phyloP scores from a whole-genome alignment of 2,888 invertebrate species.

The Orthosia gracilis region DNA sequence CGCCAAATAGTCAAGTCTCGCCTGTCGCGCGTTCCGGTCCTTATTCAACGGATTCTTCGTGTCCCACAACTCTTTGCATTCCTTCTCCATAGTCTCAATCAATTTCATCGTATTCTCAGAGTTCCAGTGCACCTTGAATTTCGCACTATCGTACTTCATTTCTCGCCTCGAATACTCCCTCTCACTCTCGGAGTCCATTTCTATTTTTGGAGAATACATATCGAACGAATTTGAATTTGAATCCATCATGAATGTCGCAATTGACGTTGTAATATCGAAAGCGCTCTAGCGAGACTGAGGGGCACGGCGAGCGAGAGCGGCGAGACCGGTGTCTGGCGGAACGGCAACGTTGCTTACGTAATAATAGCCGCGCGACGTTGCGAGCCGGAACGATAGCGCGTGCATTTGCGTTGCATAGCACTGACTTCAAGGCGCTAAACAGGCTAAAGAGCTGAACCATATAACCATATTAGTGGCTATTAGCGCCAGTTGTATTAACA shows the following conservation, averaged over 20 bases:
- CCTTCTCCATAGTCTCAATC: conserved; percentile 81
- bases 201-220: conserved; percentile 80
- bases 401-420: conserved; percentile 69
- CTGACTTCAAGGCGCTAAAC: conserved; percentile 77
- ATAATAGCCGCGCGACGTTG: conserved; percentile 74
- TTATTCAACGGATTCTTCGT: conserved; percentile 79
- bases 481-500: conserved; percentile 75
- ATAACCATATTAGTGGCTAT: conserved; percentile 80
- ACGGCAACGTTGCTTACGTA: conserved; percentile 81
- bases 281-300: conserved; percentile 89
- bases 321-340: conserved; percentile 84
- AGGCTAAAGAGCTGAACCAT: conserved; percentile 73
- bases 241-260: conserved; percentile 78
- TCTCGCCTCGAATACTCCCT: conserved; percentile 62
- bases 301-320: conserved; percentile 75
- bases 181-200: conserved; percentile 80
- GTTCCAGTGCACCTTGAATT: conserved; percentile 76
- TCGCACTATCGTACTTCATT: conserved; percentile 33
- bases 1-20: conserved; percentile 82
- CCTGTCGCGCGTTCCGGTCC: conserved; percentile 77
- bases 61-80: conserved; percentile 86
- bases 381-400: conserved; percentile 66
- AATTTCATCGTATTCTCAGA: conserved; percentile 82
- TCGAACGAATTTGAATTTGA: conserved; percentile 82
- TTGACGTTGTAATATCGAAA: conserved; percentile 77